These are phyloP conservation scores for Globia sparganii DNA, from an alignment of 2,888 invertebrate genomes.

Conservation along the genomic window DNA sequence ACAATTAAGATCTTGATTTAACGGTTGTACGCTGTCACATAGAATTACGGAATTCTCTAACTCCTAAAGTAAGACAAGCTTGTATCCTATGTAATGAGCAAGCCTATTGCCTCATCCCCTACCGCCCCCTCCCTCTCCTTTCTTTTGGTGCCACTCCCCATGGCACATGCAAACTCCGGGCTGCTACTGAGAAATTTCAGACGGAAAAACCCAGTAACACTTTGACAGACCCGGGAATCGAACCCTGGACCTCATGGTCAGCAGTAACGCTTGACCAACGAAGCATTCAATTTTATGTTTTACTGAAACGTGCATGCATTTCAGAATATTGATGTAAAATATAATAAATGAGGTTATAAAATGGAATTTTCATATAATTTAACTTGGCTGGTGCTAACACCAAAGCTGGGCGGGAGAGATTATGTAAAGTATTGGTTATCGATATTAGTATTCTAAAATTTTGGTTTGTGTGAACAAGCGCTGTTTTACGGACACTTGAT, in stretches of 20 bases:
- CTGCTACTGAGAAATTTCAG: neutral
- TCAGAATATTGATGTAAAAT: neutral
- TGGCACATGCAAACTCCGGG: no score
- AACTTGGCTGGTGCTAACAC: neutral
- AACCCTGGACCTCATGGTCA: neutral
- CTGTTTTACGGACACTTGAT: neutral
- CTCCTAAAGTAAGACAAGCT: no score
- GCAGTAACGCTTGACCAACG: neutral
- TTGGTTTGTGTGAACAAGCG: conserved; percentile 3
- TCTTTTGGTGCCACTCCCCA: no score
- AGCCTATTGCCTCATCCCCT: neutral
- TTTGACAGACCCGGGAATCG: neutral
- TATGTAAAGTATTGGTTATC: conserved; percentile 19
- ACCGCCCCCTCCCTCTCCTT: no score
- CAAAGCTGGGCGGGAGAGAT: conserved; percentile 15
- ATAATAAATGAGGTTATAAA: neutral
- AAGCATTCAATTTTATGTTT: neutral
- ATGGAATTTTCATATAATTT: conserved; percentile 9
- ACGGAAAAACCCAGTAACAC: neutral
- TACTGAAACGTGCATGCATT: neutral
- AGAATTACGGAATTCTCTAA: no score
- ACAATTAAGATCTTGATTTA: no score
- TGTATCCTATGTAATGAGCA: neutral
- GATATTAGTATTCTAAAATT: conserved; percentile 14
- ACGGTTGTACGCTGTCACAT: no score